These are phyloP conservation scores for Coendou prehensilis DNA, from an alignment of 2,797 vertebrate genomes.

Conservation along the genomic window DNA sequence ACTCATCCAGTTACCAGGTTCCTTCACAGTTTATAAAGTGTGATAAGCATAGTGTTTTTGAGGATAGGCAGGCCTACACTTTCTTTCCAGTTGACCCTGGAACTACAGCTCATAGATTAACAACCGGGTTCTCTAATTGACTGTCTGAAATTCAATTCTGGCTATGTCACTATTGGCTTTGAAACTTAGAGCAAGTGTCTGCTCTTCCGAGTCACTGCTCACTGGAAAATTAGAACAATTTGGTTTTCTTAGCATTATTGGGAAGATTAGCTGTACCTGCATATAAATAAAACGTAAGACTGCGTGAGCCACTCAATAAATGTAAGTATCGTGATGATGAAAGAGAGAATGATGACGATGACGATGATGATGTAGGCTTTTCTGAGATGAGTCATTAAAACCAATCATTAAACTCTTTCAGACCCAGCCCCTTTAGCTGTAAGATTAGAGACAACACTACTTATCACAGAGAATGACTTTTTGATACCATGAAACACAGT, in stretches of 20 bases:
- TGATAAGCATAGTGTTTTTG: neutral
- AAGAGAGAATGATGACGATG: too few species aligned
- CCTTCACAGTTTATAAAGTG: neutral
- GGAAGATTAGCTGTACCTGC: neutral
- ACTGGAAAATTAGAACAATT: neutral
- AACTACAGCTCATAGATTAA: neutral
- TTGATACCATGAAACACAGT: neutral
- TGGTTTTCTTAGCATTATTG: neutral
- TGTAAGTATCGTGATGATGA: neutral
- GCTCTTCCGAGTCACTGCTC: neutral
- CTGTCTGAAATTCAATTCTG: neutral
- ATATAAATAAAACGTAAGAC: neutral
- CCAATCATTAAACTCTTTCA: conserved; percentile 6
- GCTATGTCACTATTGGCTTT: neutral
- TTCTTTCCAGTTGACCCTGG: neutral
- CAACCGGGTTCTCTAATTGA: neutral
- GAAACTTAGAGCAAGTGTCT: neutral
- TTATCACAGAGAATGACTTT: neutral
- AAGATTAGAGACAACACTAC: neutral
- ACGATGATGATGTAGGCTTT: neutral
- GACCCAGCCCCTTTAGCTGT: neutral
- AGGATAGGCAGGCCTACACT: neutral
- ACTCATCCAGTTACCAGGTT: neutral
- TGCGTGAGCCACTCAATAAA: neutral
- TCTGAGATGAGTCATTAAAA: conserved; percentile 1